Evolutionary conservation across 1,140 invertebrate genomes (phyloP).

Genomic region (Achroia grisella): DNA sequence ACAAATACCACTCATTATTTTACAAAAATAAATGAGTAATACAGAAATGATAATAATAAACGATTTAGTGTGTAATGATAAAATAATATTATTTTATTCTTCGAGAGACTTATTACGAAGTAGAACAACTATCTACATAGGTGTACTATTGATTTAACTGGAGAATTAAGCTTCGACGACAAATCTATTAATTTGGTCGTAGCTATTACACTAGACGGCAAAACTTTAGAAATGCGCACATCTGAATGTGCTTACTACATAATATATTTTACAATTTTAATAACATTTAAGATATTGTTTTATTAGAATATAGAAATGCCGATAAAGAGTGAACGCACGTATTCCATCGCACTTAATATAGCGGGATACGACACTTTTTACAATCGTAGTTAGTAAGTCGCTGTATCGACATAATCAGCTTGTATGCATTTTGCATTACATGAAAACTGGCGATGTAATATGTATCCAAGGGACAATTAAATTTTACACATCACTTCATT

Average conservation of each 20-base stretch:
- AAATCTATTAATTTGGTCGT: slow-evolving; percentile 32
- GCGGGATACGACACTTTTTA: no score
- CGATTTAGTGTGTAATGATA: background rate
- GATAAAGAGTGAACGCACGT: background rate
- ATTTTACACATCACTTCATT: no score
- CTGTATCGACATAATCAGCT: no score
- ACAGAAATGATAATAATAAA: background rate
- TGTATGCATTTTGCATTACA: no score
- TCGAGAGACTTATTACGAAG: slow-evolving; percentile 1
- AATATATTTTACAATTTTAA: slow-evolving; percentile 7
- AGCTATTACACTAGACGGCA: slow-evolving; percentile 9
- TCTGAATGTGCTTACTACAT: background rate
- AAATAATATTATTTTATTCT: no score
- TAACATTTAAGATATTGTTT: slow-evolving; percentile 8
- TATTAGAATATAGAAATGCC: slow-evolving; percentile 4
- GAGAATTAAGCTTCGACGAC: slow-evolving; percentile 22
- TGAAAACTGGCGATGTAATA: no score
- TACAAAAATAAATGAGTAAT: slow-evolving; percentile 2
- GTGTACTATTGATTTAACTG: slow-evolving; percentile 24
- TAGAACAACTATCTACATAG: slow-evolving; percentile 33
- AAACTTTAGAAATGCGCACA: background rate
- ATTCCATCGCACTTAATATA: no score
- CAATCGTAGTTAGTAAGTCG: no score
- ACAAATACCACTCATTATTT: slow-evolving; percentile 1
- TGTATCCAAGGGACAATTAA: no score